These are phyloP conservation scores for Mechanitis mazaeus DNA, from an alignment of 2,888 invertebrate species.

Conservation along the genomic window DNA sequence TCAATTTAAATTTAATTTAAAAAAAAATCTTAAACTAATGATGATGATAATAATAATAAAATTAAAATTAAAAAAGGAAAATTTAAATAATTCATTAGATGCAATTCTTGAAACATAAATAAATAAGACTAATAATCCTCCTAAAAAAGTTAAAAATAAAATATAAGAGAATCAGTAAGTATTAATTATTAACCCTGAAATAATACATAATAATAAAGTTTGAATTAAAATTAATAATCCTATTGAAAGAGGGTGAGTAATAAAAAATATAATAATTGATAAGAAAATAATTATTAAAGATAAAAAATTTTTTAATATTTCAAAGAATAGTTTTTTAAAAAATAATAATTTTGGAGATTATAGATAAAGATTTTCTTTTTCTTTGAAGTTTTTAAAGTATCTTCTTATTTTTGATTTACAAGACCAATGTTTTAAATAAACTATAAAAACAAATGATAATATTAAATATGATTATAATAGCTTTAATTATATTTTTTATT, in stretches of 20 bases:
- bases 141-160: slow-evolving; percentile 78
- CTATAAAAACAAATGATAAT: slow-evolving; percentile 79
- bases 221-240: slow-evolving; percentile 73
- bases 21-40: slow-evolving; percentile 35
- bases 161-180: slow-evolving; percentile 79
- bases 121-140: slow-evolving; percentile 80
- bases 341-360: slow-evolving; percentile 85
- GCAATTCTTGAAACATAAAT: slow-evolving; percentile 79
- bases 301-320: slow-evolving; percentile 54
- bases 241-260: slow-evolving; percentile 73
- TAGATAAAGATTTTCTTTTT: slow-evolving; percentile 74
- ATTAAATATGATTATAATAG: slow-evolving; percentile 53
- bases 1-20: slow-evolving; percentile 44
- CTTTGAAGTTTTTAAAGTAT: slow-evolving; percentile 78
- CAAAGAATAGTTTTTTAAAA: slow-evolving; percentile 80
- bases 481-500: slow-evolving; percentile 67
- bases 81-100: slow-evolving; percentile 77
- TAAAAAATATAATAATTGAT: slow-evolving; percentile 45
- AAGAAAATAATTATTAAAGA: slow-evolving; percentile 53
- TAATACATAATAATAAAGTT: slow-evolving; percentile 67
- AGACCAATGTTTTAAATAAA: slow-evolving; percentile 82
- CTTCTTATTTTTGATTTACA: slow-evolving; percentile 80
- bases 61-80: slow-evolving; percentile 39
- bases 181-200: slow-evolving; percentile 64
- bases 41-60: slow-evolving; percentile 37